Evolutionary conservation across 2,888 invertebrate genomes (phyloP), one percentile per base, ranked within the genome.

Genomic region (Caenorhabditis zanzibari): DNA sequence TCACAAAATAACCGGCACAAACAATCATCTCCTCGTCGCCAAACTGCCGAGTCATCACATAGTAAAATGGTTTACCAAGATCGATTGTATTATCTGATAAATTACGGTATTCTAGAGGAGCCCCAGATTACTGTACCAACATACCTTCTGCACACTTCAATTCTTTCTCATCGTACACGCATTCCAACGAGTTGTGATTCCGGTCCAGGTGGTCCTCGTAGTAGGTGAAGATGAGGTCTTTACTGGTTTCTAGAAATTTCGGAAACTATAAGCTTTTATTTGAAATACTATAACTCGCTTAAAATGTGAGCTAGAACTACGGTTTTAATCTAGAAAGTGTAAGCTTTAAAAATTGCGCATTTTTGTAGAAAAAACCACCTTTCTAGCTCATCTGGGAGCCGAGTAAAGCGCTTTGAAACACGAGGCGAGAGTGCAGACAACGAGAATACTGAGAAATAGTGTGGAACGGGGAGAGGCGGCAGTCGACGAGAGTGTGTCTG

Each of bases 1-100:
- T 74, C 49, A 74, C 74, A 64, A 74, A 74, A 47, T 74, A 74
- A 41, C 74, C 74, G 26, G 56, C 41, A 44, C 74, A 74, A 9
- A 74, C 22, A 3, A 64, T 28, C 10, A 74, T 22, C 7, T 19
- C 22, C 14, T 64, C 0, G 7, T 5, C 24, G 10, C 16, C 14
- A 6, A 44, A 1, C 2, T 12, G 0, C 7, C 74, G 74, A 24
- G 64, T 74, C 74, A 74, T 74, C 14, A 74, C 14, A 28, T 64
- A 74, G 38, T 64, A 64, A 32, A 74, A 74, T 19, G 74, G 74
- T 14, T 19, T 9, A 10, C 28, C 56, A 32, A 74, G 24, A n/a
- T 26, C 22, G 10, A 64, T 0, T 28, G 56, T 26, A 1, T 28
- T n/a, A n/a, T n/a, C n/a, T n/a, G n/a, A n/a, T n/a, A 14, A 54